phyloP scores from a whole-genome alignment of 2,797 vertebrate genomes.

The Dryobates pubescens region DNA sequence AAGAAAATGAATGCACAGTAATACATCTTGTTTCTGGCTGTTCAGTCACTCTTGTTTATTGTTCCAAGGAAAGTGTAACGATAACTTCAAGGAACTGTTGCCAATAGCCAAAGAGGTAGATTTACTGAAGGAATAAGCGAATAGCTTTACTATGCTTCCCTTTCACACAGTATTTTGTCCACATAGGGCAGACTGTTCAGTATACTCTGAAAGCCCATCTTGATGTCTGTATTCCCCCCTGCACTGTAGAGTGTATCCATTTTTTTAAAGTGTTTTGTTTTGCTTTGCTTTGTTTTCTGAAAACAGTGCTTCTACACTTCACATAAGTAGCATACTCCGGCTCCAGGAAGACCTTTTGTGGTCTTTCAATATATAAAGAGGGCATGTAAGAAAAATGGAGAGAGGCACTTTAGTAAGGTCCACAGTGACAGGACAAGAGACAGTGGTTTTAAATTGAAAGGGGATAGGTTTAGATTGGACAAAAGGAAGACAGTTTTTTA shows the following conservation, averaged over 20 bases:
- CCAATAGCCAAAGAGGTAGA: background rate
- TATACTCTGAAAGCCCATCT: background rate
- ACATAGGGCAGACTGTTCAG: rapidly evolving
- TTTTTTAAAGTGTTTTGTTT: background rate
- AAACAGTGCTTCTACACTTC: background rate
- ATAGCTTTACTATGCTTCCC: background rate
- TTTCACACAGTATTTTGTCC: background rate
- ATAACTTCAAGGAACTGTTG: background rate
- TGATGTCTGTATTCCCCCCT: background rate
- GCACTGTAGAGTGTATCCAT: background rate
- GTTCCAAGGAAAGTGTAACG: background rate
- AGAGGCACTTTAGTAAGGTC: background rate
- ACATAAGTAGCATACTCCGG: background rate
- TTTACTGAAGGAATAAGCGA: background rate
- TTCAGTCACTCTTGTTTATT: background rate
- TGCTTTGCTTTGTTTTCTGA: background rate
- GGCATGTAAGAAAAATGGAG: rapidly evolving
- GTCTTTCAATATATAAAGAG: background rate
- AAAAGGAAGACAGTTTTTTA: rapidly evolving
- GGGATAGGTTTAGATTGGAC: no score
- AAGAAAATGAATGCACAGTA: background rate
- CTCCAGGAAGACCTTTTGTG: background rate
- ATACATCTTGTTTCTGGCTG: background rate
- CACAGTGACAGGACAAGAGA: background rate
- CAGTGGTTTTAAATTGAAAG: background rate